Percentiles rank a stretch among this genome's conserved stretches.
phyloP scores from a whole-genome alignment of 2,113 vertebrate species.

The Dromas ardeola region DNA sequence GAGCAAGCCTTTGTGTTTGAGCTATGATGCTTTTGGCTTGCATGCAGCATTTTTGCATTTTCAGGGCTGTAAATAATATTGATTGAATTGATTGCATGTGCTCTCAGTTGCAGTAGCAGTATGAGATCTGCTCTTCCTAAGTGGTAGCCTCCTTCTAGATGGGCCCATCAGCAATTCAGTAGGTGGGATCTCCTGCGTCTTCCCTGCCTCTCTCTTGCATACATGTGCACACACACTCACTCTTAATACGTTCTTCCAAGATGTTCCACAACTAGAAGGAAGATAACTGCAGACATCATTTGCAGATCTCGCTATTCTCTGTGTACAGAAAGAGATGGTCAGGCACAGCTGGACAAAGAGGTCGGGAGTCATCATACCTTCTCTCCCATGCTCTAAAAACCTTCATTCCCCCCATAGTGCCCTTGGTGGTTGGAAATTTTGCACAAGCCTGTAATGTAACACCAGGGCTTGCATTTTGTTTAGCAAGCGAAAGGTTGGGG shows the following conservation, averaged over 20 bases:
- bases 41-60: neutral
- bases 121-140: neutral
- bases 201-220: neutral
- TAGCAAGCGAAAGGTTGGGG: neutral
- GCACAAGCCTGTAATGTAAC: neutral
- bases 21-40: neutral
- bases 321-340: neutral
- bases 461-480: neutral
- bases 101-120: neutral
- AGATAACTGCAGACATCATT: neutral
- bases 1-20: neutral
- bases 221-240: fast-evolving
- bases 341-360: neutral
- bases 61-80: neutral
- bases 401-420: neutral
- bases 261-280: neutral
- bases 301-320: neutral
- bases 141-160: neutral
- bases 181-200: neutral
- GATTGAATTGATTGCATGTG: neutral
- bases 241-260: neutral
- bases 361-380: neutral
- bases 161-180: neutral
- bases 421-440: neutral
- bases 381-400: neutral